Percentiles rank a stretch among this genome's conserved stretches.
These are phyloP conservation scores for Apostichopus leukothele DNA, from an alignment of 53 echinoderm and acorn worm species.

Conservation along the genomic window DNA sequence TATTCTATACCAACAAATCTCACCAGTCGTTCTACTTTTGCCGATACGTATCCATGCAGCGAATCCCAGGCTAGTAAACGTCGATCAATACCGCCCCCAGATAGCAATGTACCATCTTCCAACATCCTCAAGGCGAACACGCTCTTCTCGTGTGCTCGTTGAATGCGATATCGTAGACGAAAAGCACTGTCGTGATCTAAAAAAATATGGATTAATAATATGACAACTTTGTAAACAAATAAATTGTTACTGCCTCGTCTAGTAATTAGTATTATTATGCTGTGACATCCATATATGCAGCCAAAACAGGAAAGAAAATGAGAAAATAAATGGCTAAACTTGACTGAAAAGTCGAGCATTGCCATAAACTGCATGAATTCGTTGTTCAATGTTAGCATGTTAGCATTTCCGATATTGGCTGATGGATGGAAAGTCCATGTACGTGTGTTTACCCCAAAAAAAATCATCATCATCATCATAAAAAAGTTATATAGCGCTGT, in stretches of 20 bases:
- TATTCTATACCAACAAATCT: slow-evolving; percentile 1
- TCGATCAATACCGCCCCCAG: slow-evolving; percentile 88
- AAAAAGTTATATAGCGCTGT: too few relatives aligned
- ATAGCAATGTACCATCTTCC: slow-evolving; percentile 77
- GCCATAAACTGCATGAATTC: too few relatives aligned
- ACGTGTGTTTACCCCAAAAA: too few relatives aligned
- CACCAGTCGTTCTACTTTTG: slow-evolving; percentile 86
- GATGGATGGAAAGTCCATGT: too few relatives aligned
- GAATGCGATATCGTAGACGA: slow-evolving; percentile 72
- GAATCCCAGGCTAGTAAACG: slow-evolving; percentile 91
- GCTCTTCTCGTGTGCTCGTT: slow-evolving; percentile 87
- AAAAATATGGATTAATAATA: background rate
- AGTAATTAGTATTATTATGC: too few relatives aligned
- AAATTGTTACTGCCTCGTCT: background rate
- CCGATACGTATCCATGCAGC: slow-evolving; percentile 73
- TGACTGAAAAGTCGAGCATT: too few relatives aligned
- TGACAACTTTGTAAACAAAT: background rate
- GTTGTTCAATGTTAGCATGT: too few relatives aligned
- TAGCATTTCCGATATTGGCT: too few relatives aligned
- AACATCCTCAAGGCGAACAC: slow-evolving; percentile 86
- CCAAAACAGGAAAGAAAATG: background rate
- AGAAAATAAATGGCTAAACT: too few relatives aligned
- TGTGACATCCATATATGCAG: too few relatives aligned
- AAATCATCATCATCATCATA: too few relatives aligned
- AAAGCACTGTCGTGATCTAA: slow-evolving; percentile 69